Percentiles rank a stretch among this genome's conserved stretches.
Evolutionary conservation across 2,113 vertebrate genomes (phyloP).

Genomic region (Notarius lentiginosus): DNA sequence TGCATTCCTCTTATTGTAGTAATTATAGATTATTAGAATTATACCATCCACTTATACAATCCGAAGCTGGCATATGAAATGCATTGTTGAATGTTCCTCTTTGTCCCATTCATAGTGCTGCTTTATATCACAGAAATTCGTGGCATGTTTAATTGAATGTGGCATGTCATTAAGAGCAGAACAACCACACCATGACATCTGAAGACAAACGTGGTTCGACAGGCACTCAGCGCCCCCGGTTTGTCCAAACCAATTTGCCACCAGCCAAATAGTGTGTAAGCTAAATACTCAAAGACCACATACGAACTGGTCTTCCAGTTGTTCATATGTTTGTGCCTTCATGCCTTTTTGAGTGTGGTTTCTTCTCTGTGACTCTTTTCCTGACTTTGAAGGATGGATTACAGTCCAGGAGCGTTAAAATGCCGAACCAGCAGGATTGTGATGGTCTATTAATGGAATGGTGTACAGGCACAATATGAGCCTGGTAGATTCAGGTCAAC

Average conservation of each 20-base stretch:
- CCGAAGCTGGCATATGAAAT: not conserved
- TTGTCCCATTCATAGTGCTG: not conserved
- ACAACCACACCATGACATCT: slow-evolving; percentile 25
- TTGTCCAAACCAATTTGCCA: not conserved
- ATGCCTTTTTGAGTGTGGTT: not conserved
- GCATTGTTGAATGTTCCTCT: not conserved
- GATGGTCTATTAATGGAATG: not conserved
- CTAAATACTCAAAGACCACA: not conserved
- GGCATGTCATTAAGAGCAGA: slow-evolving; percentile 37
- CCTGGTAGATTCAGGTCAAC: slow-evolving; percentile 36
- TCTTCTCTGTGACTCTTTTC: not conserved
- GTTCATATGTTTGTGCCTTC: not conserved
- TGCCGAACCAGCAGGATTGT: not conserved
- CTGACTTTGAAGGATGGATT: not conserved
- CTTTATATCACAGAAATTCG: slow-evolving; percentile 13
- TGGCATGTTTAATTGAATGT: slow-evolving; percentile 30
- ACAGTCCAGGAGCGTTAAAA: not conserved
- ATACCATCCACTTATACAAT: not conserved
- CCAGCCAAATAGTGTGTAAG: not conserved
- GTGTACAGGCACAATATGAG: slow-evolving; percentile 14
- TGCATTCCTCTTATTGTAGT: not conserved
- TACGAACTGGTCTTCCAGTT: not conserved
- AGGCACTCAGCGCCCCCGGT: not conserved
- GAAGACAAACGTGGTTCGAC: slow-evolving; percentile 21
- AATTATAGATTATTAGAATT: not conserved